Evolutionary conservation across 1,140 invertebrate species (phyloP).

Genomic region (Bombus turneri): DNA sequence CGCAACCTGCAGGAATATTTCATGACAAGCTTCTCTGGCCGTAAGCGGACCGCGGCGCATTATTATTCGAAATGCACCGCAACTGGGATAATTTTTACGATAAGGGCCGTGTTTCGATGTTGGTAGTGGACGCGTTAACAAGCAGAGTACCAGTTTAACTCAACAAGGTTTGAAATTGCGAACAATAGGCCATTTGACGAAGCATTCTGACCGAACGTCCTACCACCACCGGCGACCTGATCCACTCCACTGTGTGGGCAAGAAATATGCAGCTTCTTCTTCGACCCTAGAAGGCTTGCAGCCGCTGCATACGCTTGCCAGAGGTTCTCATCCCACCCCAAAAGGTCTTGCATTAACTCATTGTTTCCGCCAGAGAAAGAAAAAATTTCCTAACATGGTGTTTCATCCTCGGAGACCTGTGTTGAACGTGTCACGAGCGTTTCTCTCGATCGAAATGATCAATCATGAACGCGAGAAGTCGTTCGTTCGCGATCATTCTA

Average conservation of each 20-base stretch:
- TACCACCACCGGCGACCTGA: slow-evolving; percentile 10
- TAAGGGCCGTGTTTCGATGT: not conserved
- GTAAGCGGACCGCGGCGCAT: not conserved
- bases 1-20: not conserved
- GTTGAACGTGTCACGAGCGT: not conserved
- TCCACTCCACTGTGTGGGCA: slow-evolving; percentile 33
- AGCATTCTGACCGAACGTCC: not conserved
- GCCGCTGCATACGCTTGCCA: slow-evolving; percentile 33
- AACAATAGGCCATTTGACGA: slow-evolving; percentile 60
- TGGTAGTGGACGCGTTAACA: slow-evolving; percentile 11
- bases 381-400: not conserved
- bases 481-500: slow-evolving; percentile 12
- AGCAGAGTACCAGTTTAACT: slow-evolving; percentile 4
- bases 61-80: slow-evolving; percentile 3
- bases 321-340: slow-evolving; percentile 49
- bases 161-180: slow-evolving; percentile 25
- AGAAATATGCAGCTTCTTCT: slow-evolving; percentile 60
- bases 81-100: not conserved
- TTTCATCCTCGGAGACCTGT: not conserved
- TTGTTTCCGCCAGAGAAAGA: not conserved
- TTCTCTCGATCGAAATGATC: not conserved
- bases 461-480: not conserved
- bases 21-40: not conserved
- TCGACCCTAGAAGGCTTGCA: slow-evolving; percentile 57
- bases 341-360: not conserved